Base-by-base conservation (phyloP, 92 coral and sea anemone genomes). In the Desmophyllum pertusum region DNA sequence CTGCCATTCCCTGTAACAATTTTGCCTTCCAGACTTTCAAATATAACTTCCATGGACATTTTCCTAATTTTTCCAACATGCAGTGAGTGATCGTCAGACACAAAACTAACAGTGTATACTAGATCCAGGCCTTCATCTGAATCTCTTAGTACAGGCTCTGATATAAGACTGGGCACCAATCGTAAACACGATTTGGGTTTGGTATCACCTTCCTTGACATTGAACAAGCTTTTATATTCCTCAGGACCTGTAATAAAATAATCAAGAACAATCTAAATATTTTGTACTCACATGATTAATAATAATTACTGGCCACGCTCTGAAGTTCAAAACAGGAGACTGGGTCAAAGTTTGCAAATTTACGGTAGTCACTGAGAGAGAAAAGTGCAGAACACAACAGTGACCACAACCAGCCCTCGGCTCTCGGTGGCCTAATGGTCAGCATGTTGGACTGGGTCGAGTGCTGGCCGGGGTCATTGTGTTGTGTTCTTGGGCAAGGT, bases 71-170 rank as follows among this genome's bases (percentile, higher is more conserved):
- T 73, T 80, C 70, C 88, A 51, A 73, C 59, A 40, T 83, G 81
- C 10, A 81, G 51, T 11, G 84, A 63, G 36, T 62, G 72, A 42
- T 51, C 41, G 6, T 53, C 71, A 1, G 90, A 85, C 68, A 76
- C 43, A 74, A 86, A 92, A 66, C 84, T 89, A 21, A 94, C 85
- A 2, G 85, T 76, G 41, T 92, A 94, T 5, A 94, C 83, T 38
- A 94, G 81, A 27, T 92, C 90, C 57, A 89, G 79, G 43, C 85
- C 81, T 39, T 76, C 84, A 43, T 84, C 81, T 30, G 88, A 57
- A 43, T 89, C 89, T 77, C 83, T 79, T 13, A 94, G 69, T 31
- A 87, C 71, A 37, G 95, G 95, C 78, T 76, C 82, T 63, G 88
- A 80, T 57, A 29, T 11, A 50, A 89, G 51, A 10, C 66, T 72